Base-by-base conservation (phyloP, 2,888 invertebrate genomes). In the Pomacea canaliculata region DNA sequence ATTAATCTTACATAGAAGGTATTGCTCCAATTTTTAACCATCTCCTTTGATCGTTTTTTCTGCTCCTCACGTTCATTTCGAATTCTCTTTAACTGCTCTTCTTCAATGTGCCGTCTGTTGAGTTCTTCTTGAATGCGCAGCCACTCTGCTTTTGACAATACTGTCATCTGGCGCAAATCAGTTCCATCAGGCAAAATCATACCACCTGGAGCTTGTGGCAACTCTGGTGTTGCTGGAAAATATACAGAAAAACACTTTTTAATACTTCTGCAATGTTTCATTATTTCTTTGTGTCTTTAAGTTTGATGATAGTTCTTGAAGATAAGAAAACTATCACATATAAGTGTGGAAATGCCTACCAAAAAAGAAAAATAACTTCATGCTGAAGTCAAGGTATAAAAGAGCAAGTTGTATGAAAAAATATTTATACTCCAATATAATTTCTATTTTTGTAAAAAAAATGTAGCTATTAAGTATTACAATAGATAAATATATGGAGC, bases 11-110 rank as follows among this genome's bases (percentile, higher is more conserved):
- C 91, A 71, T 84, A 85, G 77, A 91, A 85, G 10, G 91, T 91
- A 76, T 91, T 91, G 71, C 88, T 85, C 91, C 91, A 91, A 77
- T 89, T 85, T 80, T 90, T 87, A 1, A 90, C 88, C 56, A 88
- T 82, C 70, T 90, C 89, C 76, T 89, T 88, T 10, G 91, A 91
- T 71, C 83, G 83, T 68, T 87, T 84, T 72, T 86, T 89, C 71
- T 87, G 80, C 27, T 84, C 83, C 70, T 89, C 88, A 77, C 85
- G 86, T 70, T 90, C 89, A 76, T 86, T 89, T 7, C 82, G 76
- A 18, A 84, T 84, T 76, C 82, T 82, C 67, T 83, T 79, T 12
- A 85, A 73, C 72, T 82, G 83, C 60, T 90, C 90, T 80, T 87
- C 86, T 79, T 90, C 88, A 23, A 89, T 86, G 70, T 89, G 84